These are phyloP conservation scores for Heteromurus nitidus DNA, from an alignment of 2,888 invertebrate species.

Conservation along the genomic window DNA sequence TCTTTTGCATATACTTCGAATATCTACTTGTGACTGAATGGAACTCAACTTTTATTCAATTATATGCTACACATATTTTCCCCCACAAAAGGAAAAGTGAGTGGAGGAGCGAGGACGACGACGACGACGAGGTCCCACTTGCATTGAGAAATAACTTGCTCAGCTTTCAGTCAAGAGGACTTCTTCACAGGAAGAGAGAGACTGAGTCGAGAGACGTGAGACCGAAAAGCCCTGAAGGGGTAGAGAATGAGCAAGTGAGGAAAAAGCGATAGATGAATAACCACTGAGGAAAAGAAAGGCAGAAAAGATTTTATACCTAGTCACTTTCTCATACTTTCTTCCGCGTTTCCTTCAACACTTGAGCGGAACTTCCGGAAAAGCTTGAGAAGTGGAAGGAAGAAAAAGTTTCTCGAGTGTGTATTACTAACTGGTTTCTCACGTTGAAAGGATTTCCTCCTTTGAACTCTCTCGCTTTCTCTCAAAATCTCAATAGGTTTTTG, in stretches of 20 bases:
- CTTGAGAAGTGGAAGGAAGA: too few relatives aligned
- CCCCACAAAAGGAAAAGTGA: slow-evolving; percentile 17
- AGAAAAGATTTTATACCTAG: slow-evolving; percentile 41
- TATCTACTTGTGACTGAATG: background rate
- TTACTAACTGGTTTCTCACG: too few relatives aligned
- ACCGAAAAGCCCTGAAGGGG: slow-evolving; percentile 47
- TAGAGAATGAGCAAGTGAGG: slow-evolving; percentile 11
- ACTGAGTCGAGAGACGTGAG: too few relatives aligned
- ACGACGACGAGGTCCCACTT: too few relatives aligned
- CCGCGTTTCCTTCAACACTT: slow-evolving; percentile 26
- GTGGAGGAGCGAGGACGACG: too few relatives aligned
- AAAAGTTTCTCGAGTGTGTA: too few relatives aligned
- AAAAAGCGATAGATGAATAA: slow-evolving; percentile 49
- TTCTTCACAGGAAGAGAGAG: background rate
- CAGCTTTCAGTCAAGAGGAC: background rate
- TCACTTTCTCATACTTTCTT: slow-evolving; percentile 35
- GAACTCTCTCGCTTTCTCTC: too few relatives aligned
- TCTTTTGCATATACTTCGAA: slow-evolving; percentile 9
- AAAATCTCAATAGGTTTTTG: too few relatives aligned
- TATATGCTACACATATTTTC: slow-evolving; percentile 56
- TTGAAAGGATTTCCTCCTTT: too few relatives aligned
- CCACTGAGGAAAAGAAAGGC: slow-evolving; percentile 19
- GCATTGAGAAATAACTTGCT: slow-evolving; percentile 31
- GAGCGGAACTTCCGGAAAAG: too few relatives aligned
- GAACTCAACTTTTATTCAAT: slow-evolving; percentile 58